Base-by-base conservation (phyloP, 2,888 invertebrate species). In the Drosophila falleni region DNA sequence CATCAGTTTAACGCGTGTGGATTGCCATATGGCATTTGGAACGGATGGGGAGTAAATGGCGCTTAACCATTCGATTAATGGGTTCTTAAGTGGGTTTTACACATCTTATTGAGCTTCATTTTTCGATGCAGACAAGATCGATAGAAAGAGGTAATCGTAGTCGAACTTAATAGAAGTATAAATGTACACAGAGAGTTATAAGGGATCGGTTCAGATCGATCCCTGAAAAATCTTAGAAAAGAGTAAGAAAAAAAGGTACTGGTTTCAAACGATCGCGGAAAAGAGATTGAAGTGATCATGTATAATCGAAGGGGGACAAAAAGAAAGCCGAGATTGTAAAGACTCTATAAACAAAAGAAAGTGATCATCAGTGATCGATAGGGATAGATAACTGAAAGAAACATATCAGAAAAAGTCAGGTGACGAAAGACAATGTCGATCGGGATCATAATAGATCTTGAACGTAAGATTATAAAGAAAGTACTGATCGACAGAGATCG, bases 1-100 rank as follows among this genome's bases (percentile, higher is more conserved):
- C 19, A 63, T 51, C 15, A 50, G 37, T 29, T 39, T 29, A 29
- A 23, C 53, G 53, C 39, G 31, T 29, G 49, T 29, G 15, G 15
- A 50, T 31, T 15, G 42, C 31, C 42, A 41, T 23, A 6, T 16
- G 31, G 16, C 39, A 4, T n/a, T 37, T 53, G 66, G 46, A 33
- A 33, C 31, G 49, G 31, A 8, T 33, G 55, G 19, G 23, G 33
- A 46, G 15, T 51, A 16, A 35, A 42, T 53, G 35, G 19, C 33
- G 23, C 42, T 15, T 3, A 31, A 37, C 26, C 10, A 33, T 13
- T 23, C 15, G 15, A 8, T 60, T 44, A 15, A 53, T 35, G 42
- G 10, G 2, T 9, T n/a, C 53, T 35, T 10, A 60, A 60, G 53
- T 53, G 53, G 53, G 42, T 35, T 56, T 23, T 10, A 35, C 11